Conservation (phyloP, 2,113 vertebrate genomes). For the Elachura formosa region DNA sequence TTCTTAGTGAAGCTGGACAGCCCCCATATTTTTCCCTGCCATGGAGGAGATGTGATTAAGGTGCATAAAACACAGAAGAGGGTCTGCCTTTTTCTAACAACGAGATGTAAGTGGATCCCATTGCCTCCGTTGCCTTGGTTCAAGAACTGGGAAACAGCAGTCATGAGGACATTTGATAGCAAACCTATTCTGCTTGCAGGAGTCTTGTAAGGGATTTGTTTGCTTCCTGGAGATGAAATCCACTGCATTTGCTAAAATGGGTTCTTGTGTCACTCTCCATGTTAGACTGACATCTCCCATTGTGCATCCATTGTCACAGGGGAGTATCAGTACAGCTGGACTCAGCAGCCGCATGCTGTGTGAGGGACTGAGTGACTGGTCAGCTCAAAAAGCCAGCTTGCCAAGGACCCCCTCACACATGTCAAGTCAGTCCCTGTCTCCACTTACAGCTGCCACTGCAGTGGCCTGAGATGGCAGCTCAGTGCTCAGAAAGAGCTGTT, state of each 20-base stretch:
- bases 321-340: neutral
- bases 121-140: neutral
- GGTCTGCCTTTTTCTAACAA: neutral
- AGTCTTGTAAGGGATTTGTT: neutral
- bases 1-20: neutral
- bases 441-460: neutral
- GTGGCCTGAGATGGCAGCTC: neutral
- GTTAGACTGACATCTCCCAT: neutral
- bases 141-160: neutral
- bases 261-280: neutral
- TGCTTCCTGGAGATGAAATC: neutral
- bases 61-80: neutral
- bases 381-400: neutral
- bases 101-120: neutral
- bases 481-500: neutral
- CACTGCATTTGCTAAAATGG: neutral
- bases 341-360: neutral
- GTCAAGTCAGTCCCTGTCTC: neutral
- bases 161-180: neutral
- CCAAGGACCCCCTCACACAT: neutral
- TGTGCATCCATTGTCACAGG: neutral
- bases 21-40: neutral
- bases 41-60: neutral
- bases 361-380: neutral
- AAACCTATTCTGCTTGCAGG: neutral